Evolutionary conservation across 1,140 invertebrate genomes (phyloP).

Genomic region (Calosoma granatense): DNA sequence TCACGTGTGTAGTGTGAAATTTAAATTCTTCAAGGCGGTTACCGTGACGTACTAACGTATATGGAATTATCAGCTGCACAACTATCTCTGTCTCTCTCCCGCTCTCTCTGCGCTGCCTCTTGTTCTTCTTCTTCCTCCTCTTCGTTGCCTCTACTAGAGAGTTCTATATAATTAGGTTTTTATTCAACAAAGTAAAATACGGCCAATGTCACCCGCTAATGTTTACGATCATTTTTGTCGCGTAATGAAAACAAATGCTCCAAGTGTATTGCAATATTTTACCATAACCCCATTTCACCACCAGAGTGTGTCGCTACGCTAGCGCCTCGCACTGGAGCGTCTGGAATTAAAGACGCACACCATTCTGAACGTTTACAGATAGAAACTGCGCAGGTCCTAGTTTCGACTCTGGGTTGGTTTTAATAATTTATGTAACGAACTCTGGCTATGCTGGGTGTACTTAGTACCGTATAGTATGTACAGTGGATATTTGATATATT

Average conservation of each 20-base stretch:
- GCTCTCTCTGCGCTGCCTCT: too few species aligned
- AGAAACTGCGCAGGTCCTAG: too few species aligned
- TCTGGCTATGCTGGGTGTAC: background rate
- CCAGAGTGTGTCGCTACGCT: background rate
- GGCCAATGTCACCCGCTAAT: constrained; percentile 17
- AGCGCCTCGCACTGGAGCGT: background rate
- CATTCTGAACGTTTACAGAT: too few species aligned
- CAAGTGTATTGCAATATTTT: constrained; percentile 18
- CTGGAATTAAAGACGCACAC: background rate
- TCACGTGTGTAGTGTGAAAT: too few species aligned
- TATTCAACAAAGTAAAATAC: constrained; percentile 19
- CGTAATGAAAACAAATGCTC: constrained; percentile 20
- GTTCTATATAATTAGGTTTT: constrained; percentile 20
- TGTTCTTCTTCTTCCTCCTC: too few species aligned
- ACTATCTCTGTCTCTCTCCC: too few species aligned
- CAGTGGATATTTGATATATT: too few species aligned
- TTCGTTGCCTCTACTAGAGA: too few species aligned
- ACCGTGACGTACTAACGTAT: too few species aligned
- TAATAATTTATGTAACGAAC: constrained; percentile 2
- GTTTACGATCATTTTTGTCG: constrained; percentile 15
- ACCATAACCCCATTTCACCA: constrained; percentile 10
- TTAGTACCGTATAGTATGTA: background rate
- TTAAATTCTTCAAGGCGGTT: too few species aligned
- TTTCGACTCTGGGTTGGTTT: too few species aligned
- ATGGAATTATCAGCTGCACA: too few species aligned